Percentiles rank a stretch among this genome's conserved stretches.
Evolutionary conservation across 2,888 invertebrate species (phyloP).

Genomic region (Eutolmus rufibarbis): DNA sequence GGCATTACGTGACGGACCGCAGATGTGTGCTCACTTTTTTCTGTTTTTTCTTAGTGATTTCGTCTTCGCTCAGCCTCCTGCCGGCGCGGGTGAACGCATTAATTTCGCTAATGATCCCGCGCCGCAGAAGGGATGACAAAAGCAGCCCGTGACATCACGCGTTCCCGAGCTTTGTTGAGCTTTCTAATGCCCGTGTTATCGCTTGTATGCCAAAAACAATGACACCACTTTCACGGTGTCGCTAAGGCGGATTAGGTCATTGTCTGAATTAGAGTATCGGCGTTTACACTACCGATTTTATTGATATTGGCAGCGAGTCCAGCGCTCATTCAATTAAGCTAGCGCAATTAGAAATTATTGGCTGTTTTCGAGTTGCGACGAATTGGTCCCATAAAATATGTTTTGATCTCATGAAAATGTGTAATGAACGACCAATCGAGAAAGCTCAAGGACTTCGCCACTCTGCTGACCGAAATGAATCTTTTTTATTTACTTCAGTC

Average conservation of each 20-base stretch:
- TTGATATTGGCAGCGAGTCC: background rate
- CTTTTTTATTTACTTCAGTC: background rate
- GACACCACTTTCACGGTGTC: constrained; percentile 24
- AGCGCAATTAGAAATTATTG: background rate
- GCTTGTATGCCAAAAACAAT: background rate
- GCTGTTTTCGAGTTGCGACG: background rate
- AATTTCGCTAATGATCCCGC: constrained; percentile 8
- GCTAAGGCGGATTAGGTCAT: constrained; percentile 18
- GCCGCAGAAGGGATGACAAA: constrained; percentile 11
- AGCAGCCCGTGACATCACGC: constrained; percentile 22
- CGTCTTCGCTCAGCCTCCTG: background rate
- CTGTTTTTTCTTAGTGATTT: background rate
- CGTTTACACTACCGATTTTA: background rate
- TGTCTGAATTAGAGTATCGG: background rate
- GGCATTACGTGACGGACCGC: constrained; percentile 19
- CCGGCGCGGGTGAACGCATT: constrained; percentile 15
- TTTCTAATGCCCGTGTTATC: background rate
- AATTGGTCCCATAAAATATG: background rate
- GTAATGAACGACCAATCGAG: background rate
- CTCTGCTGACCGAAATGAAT: background rate
- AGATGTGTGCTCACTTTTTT: constrained; percentile 16
- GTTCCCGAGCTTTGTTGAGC: background rate
- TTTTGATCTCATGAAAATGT: background rate
- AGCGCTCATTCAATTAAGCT: background rate
- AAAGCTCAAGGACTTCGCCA: background rate